Conservation (phyloP, 2,888 invertebrate genomes). For the Lymantria monacha region DNA sequence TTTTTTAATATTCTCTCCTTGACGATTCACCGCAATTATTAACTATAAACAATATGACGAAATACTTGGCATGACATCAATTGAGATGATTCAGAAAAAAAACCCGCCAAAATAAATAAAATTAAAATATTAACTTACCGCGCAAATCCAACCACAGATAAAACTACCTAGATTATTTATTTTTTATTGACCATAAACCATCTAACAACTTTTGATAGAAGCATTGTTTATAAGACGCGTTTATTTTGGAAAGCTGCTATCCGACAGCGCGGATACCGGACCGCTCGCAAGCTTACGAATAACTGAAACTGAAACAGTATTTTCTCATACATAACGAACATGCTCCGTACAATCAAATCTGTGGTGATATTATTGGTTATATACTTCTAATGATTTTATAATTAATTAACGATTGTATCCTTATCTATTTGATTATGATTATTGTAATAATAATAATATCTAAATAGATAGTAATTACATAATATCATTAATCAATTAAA, state of each 20-base stretch:
- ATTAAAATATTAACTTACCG: neutral
- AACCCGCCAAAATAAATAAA: neutral
- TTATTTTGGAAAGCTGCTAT: constrained; percentile 6
- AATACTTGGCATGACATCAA: too few species aligned
- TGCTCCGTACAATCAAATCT: neutral
- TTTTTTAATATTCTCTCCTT: too few species aligned
- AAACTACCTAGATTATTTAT: neutral
- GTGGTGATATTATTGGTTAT: neutral
- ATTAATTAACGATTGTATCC: too few species aligned
- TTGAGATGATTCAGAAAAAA: too few species aligned
- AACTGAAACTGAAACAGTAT: neutral
- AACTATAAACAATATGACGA: too few species aligned
- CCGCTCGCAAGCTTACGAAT: constrained; percentile 8
- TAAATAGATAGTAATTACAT: too few species aligned
- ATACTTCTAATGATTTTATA: too few species aligned
- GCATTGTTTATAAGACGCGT: constrained; percentile 24
- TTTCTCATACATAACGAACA: neutral
- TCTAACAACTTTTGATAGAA: constrained; percentile 7
- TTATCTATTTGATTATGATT: too few species aligned
- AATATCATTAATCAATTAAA: too few species aligned
- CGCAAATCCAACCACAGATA: neutral
- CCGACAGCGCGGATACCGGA: constrained; percentile 4
- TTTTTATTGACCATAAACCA: constrained; percentile 10
- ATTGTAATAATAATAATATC: too few species aligned
- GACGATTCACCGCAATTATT: too few species aligned